phyloP scores from a whole-genome alignment of 2,888 invertebrate species.

The Hipparchia sbordonii region DNA sequence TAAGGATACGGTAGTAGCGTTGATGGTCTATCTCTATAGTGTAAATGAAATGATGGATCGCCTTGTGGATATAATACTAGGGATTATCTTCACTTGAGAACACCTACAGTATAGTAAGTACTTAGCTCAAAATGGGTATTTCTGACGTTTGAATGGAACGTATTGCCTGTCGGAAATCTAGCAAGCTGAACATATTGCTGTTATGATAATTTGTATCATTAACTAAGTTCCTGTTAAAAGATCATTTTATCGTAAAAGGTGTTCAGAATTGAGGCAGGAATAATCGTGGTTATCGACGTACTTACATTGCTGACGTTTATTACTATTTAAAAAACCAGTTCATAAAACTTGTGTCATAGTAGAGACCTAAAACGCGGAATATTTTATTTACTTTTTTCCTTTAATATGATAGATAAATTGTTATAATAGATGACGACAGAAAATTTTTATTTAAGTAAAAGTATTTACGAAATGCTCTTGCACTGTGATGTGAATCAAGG shows the following conservation, averaged over 20 bases:
- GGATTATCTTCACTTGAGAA: conserved; percentile 9
- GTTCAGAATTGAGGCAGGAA: neutral
- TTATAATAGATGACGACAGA: too few species aligned
- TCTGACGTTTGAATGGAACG: conserved; percentile 1
- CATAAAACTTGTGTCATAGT: too few species aligned
- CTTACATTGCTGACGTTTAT: too few species aligned
- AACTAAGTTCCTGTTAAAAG: neutral
- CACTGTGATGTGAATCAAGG: too few species aligned
- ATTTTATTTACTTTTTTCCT: too few species aligned
- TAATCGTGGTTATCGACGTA: neutral
- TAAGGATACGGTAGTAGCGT: too few species aligned
- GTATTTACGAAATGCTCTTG: too few species aligned
- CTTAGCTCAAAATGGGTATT: conserved; percentile 5
- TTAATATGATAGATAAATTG: too few species aligned
- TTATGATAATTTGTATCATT: neutral
- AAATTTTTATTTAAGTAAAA: too few species aligned
- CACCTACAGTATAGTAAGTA: neutral
- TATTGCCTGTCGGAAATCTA: conserved; percentile 5
- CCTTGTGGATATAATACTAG: neutral
- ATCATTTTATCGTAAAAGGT: neutral
- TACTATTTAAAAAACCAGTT: too few species aligned
- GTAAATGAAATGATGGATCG: neutral
- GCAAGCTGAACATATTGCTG: conserved; percentile 1
- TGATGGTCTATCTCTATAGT: neutral
- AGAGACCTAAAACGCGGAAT: too few species aligned